Base-by-base conservation (phyloP, 1,140 invertebrate genomes). In the Heliothis subflexa region DNA sequence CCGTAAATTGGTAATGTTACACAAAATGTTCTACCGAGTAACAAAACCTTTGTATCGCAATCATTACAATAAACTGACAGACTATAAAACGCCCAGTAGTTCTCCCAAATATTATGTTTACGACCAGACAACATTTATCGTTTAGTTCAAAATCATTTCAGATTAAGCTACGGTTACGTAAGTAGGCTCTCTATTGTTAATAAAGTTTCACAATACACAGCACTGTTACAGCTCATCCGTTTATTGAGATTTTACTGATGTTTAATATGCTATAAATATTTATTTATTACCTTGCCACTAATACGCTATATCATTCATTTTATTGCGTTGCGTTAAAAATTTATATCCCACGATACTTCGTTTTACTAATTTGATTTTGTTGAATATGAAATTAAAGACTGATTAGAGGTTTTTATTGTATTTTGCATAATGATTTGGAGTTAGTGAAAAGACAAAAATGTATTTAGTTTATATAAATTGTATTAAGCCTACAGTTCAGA, bases 211-310 rank as follows among this genome's bases (percentile, higher is more conserved):
- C 84, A 89, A 89, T 83, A 79, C 79, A 13, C 79, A 76, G 84
- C 83, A 68, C 83, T 82, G 79, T 84, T 78, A 81, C 79, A 85
- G 81, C 82, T 86, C 80, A 78, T 77, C 57, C 83, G 85, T 90
- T 89, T 90, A 93, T 91, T 89, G 88, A 85, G 81, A 83, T 90
- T 92, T 92, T 92, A 92, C 86, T 85, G 86, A 85, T 89, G 82
- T 90, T 93, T 91, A 91, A 91, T 89, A 91, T 85, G 85, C 86
- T 86, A 91, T 91, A 90, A 93, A 90, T 93, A 82, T 90, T 85
- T 89, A 92, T 91, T 93, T 93, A 92, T 89, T 85, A 78, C 87
- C 80, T 66, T 75, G 78, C 83, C 86, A 84, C 89, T 91, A 91
- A 91, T 89, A 88, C 83, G 87, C 86, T 83, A 89, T 92, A 91